Percentiles rank a stretch among this genome's conserved stretches.
Evolutionary conservation across 2,797 vertebrate genomes (phyloP).

Genomic region (Sebastiscus albofasciatus): DNA sequence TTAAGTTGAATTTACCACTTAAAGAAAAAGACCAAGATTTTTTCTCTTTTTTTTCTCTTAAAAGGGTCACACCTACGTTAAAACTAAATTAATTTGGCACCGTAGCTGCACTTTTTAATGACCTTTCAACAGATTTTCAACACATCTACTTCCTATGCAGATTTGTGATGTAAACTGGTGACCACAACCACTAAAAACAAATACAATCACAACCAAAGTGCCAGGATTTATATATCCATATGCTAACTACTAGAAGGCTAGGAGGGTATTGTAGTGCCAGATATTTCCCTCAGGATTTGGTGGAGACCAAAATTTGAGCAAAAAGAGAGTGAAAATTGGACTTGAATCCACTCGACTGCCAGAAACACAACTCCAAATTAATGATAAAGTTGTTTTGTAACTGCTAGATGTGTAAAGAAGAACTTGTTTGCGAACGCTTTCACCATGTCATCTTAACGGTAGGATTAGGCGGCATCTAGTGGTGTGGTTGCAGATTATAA

Average conservation of each 20-base stretch:
- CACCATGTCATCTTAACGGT: not conserved
- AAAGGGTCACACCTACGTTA: not conserved
- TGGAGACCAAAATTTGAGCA: not conserved
- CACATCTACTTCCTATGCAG: not conserved
- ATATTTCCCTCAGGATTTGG: not conserved
- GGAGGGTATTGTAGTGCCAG: not conserved
- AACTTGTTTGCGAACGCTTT: not conserved
- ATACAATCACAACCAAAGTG: not conserved
- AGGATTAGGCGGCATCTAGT: no score
- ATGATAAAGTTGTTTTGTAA: not conserved
- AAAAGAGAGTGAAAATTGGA: not conserved
- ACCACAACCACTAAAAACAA: not conserved
- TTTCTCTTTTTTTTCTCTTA: not conserved
- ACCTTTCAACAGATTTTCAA: slow-evolving; percentile 14
- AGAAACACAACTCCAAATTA: not conserved
- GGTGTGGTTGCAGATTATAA: no score
- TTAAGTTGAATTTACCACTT: slow-evolving; percentile 8
- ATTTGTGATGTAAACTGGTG: not conserved
- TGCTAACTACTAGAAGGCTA: not conserved
- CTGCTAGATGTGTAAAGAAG: not conserved
- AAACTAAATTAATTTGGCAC: slow-evolving; percentile 6
- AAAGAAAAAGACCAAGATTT: not conserved
- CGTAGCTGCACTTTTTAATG: slow-evolving; percentile 25
- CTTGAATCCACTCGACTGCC: not conserved
- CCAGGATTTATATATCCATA: not conserved